Conservation (phyloP, 2,113 vertebrate species). For the Pseudolaguvia tuberculata region DNA sequence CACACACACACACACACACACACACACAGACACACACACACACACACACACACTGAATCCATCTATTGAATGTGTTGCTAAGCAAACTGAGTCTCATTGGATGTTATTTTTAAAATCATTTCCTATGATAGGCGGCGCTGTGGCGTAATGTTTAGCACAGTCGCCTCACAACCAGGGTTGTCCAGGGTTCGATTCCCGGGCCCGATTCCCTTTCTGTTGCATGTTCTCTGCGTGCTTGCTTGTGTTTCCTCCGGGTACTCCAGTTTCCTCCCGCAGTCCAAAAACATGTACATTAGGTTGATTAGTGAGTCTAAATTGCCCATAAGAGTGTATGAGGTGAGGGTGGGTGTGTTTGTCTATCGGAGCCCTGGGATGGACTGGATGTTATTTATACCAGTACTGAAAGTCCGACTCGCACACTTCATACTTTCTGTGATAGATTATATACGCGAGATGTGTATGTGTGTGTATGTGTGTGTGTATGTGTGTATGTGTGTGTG, state of each 20-base stretch:
- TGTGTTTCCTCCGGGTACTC: no score
- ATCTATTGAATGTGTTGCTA: neutral
- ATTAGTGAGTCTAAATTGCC: no score
- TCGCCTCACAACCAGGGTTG: neutral
- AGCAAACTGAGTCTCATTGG: neutral
- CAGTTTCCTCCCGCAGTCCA: no score
- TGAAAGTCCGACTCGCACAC: neutral
- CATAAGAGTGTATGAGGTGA: no score
- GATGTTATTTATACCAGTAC: neutral
- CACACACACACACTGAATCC: neutral
- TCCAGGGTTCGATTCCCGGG: no score
- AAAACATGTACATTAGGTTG: no score
- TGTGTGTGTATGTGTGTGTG: neutral
- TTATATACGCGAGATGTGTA: neutral
- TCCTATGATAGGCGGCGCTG: no score
- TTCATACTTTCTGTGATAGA: neutral
- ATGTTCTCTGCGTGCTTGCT: no score
- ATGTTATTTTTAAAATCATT: no score
- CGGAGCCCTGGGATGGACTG: neutral
- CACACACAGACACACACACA: no score
- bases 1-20: neutral
- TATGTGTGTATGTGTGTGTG: neutral
- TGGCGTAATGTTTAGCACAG: rapidly evolving
- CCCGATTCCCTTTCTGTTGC: no score
- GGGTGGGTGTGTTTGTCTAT: no score